Evolutionary conservation across 2,113 vertebrate species (phyloP).

Genomic region (Hyaena hyaena): DNA sequence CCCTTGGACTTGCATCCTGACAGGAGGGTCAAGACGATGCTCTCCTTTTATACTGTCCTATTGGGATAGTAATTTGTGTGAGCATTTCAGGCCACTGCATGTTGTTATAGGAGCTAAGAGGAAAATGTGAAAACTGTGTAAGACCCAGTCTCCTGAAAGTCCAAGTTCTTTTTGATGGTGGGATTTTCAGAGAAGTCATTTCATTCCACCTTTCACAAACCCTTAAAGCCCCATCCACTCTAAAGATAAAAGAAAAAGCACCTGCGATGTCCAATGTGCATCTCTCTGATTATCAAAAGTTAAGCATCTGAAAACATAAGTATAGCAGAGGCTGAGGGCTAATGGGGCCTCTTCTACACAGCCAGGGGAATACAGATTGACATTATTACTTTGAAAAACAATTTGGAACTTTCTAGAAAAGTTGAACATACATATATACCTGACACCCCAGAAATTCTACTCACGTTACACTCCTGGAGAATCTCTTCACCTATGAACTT

Average conservation of each 20-base stretch:
- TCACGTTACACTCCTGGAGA: not conserved
- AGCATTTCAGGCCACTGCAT: not conserved
- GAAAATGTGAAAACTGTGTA: not conserved
- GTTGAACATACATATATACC: not conserved
- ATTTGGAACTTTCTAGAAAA: not conserved
- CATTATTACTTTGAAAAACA: not conserved
- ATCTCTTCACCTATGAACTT: not conserved
- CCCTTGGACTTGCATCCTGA: not conserved
- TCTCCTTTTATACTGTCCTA: no score
- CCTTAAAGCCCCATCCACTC: not conserved
- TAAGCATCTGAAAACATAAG: not conserved
- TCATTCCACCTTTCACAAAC: not conserved
- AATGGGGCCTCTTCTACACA: not conserved
- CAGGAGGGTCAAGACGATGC: not conserved
- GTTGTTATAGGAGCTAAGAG: not conserved
- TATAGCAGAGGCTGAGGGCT: not conserved
- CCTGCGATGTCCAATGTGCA: not conserved
- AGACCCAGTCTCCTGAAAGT: not conserved
- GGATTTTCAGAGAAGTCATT: not conserved
- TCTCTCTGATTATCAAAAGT: not conserved
- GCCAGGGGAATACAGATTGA: not conserved
- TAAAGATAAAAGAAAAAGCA: not conserved
- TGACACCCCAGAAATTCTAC: not conserved
- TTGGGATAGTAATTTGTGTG: not conserved
- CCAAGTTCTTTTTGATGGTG: not conserved